These are phyloP conservation scores for Mantis religiosa DNA, from an alignment of 2,888 invertebrate genomes.

Conservation along the genomic window DNA sequence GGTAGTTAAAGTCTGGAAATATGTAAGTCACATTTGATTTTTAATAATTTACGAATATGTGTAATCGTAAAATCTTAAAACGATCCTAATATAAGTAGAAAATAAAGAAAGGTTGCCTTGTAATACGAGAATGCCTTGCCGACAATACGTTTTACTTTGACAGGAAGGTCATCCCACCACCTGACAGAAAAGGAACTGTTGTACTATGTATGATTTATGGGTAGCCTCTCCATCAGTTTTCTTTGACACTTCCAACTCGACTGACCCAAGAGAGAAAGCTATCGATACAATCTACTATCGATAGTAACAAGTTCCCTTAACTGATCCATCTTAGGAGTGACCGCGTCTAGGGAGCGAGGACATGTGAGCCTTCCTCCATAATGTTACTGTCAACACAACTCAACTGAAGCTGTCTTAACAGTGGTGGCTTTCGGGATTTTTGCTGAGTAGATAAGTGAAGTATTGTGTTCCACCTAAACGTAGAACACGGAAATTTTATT, in stretches of 20 bases:
- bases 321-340: not conserved
- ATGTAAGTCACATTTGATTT: too few species aligned
- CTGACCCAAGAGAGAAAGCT: not conserved
- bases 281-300: not conserved
- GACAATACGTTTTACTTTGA: not conserved
- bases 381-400: not conserved
- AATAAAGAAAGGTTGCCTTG: too few species aligned
- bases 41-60: too few species aligned
- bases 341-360: too few species aligned
- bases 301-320: not conserved
- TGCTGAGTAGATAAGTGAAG: too few species aligned
- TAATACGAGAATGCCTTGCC: not conserved
- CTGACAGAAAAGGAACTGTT: not conserved
- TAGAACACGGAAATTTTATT: too few species aligned
- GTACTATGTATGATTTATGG: not conserved
- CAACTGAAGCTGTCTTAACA: not conserved
- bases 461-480: too few species aligned
- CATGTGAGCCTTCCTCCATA: not conserved
- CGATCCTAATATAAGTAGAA: too few species aligned
- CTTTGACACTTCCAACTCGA: not conserved
- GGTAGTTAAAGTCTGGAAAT: too few species aligned
- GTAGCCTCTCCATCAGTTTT: not conserved
- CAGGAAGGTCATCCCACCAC: not conserved
- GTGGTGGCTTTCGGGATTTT: too few species aligned
- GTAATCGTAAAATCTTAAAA: too few species aligned